phyloP scores from a whole-genome alignment of 2,888 invertebrate genomes.

The Drosophila paranaensis region DNA sequence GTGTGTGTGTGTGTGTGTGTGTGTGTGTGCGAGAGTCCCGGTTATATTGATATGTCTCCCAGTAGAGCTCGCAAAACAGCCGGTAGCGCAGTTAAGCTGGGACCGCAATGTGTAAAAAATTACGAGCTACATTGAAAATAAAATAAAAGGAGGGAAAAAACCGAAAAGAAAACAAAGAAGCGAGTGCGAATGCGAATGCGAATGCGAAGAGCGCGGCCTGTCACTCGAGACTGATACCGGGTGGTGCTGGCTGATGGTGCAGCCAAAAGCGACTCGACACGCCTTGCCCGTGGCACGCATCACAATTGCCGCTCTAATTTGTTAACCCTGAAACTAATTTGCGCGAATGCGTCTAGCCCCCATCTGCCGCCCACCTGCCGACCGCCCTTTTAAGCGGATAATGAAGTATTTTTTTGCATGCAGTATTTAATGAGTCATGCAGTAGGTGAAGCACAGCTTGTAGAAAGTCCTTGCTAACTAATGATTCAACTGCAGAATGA shows the following conservation, averaged over 20 bases:
- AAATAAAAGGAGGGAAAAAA: constrained; percentile 21
- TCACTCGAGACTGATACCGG: constrained; percentile 39
- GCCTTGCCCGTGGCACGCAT: constrained; percentile 7
- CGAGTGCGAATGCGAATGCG: constrained; percentile 25
- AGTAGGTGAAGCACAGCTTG: too few species aligned
- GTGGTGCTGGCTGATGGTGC: constrained; percentile 28
- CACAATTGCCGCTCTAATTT: constrained; percentile 7
- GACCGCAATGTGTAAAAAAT: constrained; percentile 83
- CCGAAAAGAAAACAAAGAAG: constrained; percentile 33
- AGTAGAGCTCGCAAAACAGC: constrained; percentile 77
- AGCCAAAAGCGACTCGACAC: constrained; percentile 5
- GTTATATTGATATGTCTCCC: constrained; percentile 83
- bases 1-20: constrained; percentile 23
- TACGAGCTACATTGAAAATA: constrained; percentile 75
- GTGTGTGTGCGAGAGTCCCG: constrained; percentile 25
- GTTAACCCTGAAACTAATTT: constrained; percentile 20
- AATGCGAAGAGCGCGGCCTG: constrained; percentile 33
- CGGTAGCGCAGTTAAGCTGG: constrained; percentile 76
- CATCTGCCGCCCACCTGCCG: neutral
- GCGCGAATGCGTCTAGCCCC: constrained; percentile 14
- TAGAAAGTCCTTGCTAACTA: too few species aligned
- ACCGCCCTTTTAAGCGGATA: neutral
- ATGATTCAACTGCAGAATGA: too few species aligned
- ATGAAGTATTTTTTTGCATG: neutral
- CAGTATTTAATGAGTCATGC: neutral